Percentiles rank a stretch among this genome's conserved stretches.
Evolutionary conservation across 1,140 invertebrate genomes (phyloP).

Genomic region (Pantala flavescens): DNA sequence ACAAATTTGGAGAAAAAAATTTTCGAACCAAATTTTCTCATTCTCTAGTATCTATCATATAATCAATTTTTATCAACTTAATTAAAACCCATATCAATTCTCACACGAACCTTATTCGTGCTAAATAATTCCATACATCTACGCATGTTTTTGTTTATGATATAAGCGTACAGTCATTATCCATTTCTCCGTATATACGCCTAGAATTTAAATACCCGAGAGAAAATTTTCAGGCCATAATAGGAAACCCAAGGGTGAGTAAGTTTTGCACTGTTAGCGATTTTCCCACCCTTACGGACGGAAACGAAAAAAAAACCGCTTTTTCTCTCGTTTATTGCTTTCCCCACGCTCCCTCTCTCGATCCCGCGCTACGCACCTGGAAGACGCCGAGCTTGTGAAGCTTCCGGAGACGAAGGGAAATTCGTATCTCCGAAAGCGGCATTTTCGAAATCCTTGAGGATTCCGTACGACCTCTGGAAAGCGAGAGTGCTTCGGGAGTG

Average conservation of each 20-base stretch:
- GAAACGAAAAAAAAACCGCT: background rate
- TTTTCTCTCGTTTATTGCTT: background rate
- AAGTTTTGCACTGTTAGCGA: background rate
- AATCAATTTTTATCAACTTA: too few relatives aligned
- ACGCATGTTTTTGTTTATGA: too few relatives aligned
- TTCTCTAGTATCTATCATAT: too few relatives aligned
- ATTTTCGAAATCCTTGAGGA: constrained; percentile 1
- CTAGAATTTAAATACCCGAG: background rate
- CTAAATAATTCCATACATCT: too few relatives aligned
- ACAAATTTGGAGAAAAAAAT: too few relatives aligned
- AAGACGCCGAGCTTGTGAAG: background rate
- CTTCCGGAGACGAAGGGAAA: background rate
- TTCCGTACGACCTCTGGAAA: background rate
- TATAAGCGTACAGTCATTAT: too few relatives aligned
- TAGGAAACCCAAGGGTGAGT: background rate
- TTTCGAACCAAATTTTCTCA: too few relatives aligned
- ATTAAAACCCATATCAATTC: too few relatives aligned
- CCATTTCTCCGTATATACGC: too few relatives aligned
- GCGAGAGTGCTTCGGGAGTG: too few relatives aligned
- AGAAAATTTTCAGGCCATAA: background rate
- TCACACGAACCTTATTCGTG: too few relatives aligned
- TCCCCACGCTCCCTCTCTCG: background rate
- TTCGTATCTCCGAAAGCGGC: background rate
- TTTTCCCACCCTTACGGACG: too few relatives aligned
- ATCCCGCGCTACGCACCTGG: background rate